These are phyloP conservation scores for Cyprinella venusta DNA, from an alignment of 2,797 vertebrate genomes.

Conservation along the genomic window DNA sequence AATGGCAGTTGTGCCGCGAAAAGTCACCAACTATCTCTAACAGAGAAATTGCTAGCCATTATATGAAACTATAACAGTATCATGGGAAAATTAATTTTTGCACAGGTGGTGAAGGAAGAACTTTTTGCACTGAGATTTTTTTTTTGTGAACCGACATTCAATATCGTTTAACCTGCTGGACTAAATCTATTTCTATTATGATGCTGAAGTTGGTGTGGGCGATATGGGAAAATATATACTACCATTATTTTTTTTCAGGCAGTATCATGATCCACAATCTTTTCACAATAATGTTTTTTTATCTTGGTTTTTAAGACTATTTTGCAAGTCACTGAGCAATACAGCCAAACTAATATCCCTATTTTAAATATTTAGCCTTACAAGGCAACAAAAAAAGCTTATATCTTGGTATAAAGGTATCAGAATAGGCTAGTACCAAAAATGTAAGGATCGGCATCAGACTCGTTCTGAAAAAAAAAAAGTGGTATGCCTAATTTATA, in stretches of 20 bases:
- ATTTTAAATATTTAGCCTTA: neutral
- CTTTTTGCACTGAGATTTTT: neutral
- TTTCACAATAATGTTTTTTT: neutral
- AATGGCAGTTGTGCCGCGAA: slow-evolving; percentile 21
- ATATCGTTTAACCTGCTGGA: neutral
- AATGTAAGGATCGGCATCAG: neutral
- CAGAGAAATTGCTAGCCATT: slow-evolving; percentile 43
- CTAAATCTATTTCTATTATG: slow-evolving; percentile 3
- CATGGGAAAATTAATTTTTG: slow-evolving; percentile 40
- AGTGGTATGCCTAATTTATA: neutral
- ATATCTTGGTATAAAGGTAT: neutral
- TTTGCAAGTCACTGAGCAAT: neutral
- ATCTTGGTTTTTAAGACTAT: neutral
- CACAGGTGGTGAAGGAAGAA: slow-evolving; percentile 21
- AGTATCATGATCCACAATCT: neutral
- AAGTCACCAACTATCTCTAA: slow-evolving; percentile 19
- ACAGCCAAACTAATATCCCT: neutral
- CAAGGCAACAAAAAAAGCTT: neutral
- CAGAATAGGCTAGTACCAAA: neutral
- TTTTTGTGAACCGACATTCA: neutral
- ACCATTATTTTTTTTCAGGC: neutral
- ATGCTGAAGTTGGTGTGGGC: neutral
- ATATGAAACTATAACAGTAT: slow-evolving; percentile 46
- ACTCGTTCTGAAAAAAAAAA: neutral
- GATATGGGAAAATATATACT: neutral